Base-by-base conservation (phyloP, 2,113 vertebrate species). In the Myotis brandtii region DNA sequence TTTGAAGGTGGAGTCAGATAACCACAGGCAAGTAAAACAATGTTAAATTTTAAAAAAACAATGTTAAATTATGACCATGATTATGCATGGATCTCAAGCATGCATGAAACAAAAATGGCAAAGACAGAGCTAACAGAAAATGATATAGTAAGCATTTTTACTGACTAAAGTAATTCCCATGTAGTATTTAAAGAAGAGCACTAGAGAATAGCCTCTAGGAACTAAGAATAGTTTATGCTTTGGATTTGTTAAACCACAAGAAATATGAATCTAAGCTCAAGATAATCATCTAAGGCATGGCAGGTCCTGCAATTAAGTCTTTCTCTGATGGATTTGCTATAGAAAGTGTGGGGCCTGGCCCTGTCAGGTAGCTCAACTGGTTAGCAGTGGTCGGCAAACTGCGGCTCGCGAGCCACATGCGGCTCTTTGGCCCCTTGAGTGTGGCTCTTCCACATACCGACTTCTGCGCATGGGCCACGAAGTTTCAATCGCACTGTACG, bases 121-220 rank as follows among this genome's bases (percentile, higher is more conserved):
- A 86, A 40, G 54, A 96, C 21, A 82, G 91, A 70, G 13, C 50
- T 54, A 88, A 79, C 37, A 79, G 69, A 88, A 94, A 84, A 94
- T 62, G 59, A 21, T 62, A 69, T 3, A 6, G 59, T 70, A 50
- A 72, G 37, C 25, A 80, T 54, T 87, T 84, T 92, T 73, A 59
- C 23, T 62, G 54, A 91, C 16, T 32, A 32, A 93, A 94, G 77
- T 50, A 81, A 95, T 93, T 79, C 14, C 43, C 69, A 59, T 46
- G 67, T 62, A 34, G 37, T 46, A 70, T 93, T 90, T 93, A 37
- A 64, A 81, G 66, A 62, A 27, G 46, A 77, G 17, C 0, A 0
- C 21, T 34, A 93, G 59, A 94, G 91, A 93, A 79, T 72, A 70
- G 90, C 34, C 13, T 93, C 25, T 34, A 59, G 34, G 52, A 93